Evolutionary conservation across 2,113 vertebrate species (phyloP).

Genomic region (Himantopus leucocephalus): DNA sequence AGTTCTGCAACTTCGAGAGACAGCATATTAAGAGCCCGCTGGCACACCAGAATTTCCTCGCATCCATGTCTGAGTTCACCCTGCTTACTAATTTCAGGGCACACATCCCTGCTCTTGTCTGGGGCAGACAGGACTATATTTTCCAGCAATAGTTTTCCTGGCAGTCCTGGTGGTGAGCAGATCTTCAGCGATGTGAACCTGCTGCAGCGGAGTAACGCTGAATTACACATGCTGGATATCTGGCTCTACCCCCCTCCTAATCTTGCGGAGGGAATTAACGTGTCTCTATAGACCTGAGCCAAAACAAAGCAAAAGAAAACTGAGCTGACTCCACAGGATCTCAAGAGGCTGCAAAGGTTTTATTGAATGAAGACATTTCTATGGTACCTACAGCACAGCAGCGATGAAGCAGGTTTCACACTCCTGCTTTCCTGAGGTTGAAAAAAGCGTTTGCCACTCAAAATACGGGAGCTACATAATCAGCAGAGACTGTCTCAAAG

Average conservation of each 20-base stretch:
- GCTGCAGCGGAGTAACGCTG: accelerated
- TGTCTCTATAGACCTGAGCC: neutral
- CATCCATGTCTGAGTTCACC: neutral
- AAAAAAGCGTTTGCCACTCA: neutral
- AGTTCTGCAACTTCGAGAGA: accelerated
- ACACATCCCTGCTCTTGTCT: neutral
- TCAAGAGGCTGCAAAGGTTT: neutral
- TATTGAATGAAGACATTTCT: neutral
- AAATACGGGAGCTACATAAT: neutral
- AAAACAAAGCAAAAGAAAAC: neutral
- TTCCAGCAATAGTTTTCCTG: neutral
- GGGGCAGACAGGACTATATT: neutral
- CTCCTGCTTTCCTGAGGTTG: neutral
- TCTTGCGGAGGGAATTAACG: neutral
- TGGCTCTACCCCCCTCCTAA: neutral
- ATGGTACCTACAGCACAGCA: neutral
- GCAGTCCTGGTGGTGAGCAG: neutral
- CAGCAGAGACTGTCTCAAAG: neutral
- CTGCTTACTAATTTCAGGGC: neutral
- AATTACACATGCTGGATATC: accelerated
- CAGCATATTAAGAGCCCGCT: neutral
- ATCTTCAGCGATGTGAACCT: neutral
- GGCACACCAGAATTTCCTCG: neutral
- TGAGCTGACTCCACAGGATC: neutral
- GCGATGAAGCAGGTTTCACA: neutral